Percentiles rank a stretch among this genome's conserved stretches.
phyloP scores from a whole-genome alignment of 35 echinoderm and acorn worm genomes.

The Patiria miniata region DNA sequence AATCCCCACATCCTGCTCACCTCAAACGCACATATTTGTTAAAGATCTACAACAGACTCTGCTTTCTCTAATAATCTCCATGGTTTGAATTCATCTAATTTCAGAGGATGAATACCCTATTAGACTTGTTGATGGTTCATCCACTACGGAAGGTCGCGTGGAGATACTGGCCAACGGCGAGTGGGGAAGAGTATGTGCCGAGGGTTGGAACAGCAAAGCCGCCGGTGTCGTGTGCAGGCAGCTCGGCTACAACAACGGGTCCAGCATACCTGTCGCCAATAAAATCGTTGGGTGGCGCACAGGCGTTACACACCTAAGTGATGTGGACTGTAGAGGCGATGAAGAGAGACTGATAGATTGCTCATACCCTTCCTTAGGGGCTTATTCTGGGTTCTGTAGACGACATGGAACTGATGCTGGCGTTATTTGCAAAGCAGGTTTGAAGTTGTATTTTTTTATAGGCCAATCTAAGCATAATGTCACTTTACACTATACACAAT shows the following conservation, averaged over 20 bases:
- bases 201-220: not conserved
- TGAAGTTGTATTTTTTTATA: too few relatives aligned
- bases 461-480: too few relatives aligned
- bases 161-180: not conserved
- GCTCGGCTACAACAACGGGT: not conserved
- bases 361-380: too few relatives aligned
- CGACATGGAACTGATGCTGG: too few relatives aligned
- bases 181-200: not conserved
- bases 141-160: not conserved
- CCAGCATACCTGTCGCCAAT: not conserved
- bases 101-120: not conserved
- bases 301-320: not conserved
- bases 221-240: conserved; percentile 1
- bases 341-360: not conserved
- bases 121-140: not conserved
- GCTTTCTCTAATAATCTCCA: not conserved
- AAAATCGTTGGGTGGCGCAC: not conserved
- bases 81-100: too few relatives aligned
- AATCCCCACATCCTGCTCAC: too few relatives aligned
- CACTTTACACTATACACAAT: too few relatives aligned
- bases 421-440: too few relatives aligned
- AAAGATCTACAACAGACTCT: too few relatives aligned
- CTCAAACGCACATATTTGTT: too few relatives aligned
- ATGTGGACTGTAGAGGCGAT: not conserved
- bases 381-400: too few relatives aligned